These are phyloP conservation scores for Phocoena sinus DNA, from an alignment of 2,113 vertebrate genomes.

Conservation along the genomic window DNA sequence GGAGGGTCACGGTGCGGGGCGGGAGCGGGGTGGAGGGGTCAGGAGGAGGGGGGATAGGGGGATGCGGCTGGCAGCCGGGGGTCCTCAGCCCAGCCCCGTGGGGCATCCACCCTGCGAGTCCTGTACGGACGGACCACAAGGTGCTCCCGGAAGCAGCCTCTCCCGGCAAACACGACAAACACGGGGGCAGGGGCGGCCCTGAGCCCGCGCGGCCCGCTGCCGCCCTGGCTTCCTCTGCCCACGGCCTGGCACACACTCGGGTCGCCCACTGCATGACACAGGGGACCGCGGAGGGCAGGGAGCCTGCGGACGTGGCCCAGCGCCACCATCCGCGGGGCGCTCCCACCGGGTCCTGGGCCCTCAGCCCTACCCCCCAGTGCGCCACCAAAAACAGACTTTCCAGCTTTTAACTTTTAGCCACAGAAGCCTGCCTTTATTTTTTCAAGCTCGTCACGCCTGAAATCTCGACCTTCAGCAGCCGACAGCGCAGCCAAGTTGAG, in stretches of 20 bases:
- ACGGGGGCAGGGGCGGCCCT: too few relatives aligned
- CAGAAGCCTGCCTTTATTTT: not conserved
- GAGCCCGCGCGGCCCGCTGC: too few relatives aligned
- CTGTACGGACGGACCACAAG: too few relatives aligned
- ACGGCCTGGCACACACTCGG: too few relatives aligned
- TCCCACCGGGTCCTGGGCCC: not conserved
- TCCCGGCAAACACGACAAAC: not conserved
- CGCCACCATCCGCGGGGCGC: too few relatives aligned
- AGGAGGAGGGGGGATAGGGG: too few relatives aligned
- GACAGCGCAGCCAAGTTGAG: not conserved
- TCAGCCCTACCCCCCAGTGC: too few relatives aligned
- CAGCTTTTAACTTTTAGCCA: not conserved
- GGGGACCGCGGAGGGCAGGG: not conserved
- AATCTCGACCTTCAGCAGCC: not conserved
- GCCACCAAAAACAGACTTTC: not conserved
- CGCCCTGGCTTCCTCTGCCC: not conserved
- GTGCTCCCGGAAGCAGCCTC: not conserved
- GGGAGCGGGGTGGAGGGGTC: not conserved
- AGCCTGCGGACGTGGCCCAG: not conserved
- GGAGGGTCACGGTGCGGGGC: too few relatives aligned
- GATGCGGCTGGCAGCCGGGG: too few relatives aligned
- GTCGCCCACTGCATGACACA: not conserved
- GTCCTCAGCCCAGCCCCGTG: accelerated
- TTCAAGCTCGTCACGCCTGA: not conserved
- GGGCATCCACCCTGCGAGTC: not conserved